These are phyloP conservation scores for Eilema caniola DNA, from an alignment of 2,888 invertebrate species.

Conservation along the genomic window DNA sequence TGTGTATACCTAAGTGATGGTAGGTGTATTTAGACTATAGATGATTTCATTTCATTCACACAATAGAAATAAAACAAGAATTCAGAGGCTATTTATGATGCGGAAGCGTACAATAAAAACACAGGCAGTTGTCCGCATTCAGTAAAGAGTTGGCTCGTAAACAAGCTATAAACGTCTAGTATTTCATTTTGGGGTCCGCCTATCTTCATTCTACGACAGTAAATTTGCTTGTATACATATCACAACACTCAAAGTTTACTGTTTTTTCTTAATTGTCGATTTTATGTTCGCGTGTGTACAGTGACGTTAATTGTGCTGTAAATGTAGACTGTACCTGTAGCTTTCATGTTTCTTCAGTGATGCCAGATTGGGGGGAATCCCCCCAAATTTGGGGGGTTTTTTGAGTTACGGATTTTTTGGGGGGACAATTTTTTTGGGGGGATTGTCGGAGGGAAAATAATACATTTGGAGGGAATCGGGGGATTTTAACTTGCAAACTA, in stretches of 20 bases:
- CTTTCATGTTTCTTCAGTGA: slow-evolving; percentile 4
- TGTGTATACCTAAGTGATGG: not conserved
- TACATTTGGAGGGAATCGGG: too few relatives aligned
- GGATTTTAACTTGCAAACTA: too few relatives aligned
- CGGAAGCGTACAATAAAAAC: slow-evolving; percentile 61
- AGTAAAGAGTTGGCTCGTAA: slow-evolving; percentile 76
- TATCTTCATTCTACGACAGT: slow-evolving; percentile 49
- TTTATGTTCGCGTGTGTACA: slow-evolving; percentile 53
- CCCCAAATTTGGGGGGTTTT: too few relatives aligned
- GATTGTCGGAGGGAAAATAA: too few relatives aligned
- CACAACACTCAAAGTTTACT: slow-evolving; percentile 62
- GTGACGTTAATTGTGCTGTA: slow-evolving; percentile 51
- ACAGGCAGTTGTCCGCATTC: slow-evolving; percentile 64
- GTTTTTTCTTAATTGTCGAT: slow-evolving; percentile 70
- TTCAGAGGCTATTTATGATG: slow-evolving; percentile 51
- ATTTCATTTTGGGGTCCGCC: slow-evolving; percentile 62
- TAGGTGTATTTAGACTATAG: slow-evolving; percentile 12
- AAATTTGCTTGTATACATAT: slow-evolving; percentile 69
- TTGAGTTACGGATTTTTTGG: too few relatives aligned
- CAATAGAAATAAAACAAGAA: slow-evolving; percentile 41
- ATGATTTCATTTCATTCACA: slow-evolving; percentile 28
- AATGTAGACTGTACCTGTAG: slow-evolving; percentile 29
- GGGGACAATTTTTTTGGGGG: too few relatives aligned
- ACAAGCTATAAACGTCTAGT: slow-evolving; percentile 74
- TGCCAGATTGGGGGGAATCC: too few relatives aligned